Conservation (phyloP, 2,888 invertebrate genomes). For the Papilio elwesi region DNA sequence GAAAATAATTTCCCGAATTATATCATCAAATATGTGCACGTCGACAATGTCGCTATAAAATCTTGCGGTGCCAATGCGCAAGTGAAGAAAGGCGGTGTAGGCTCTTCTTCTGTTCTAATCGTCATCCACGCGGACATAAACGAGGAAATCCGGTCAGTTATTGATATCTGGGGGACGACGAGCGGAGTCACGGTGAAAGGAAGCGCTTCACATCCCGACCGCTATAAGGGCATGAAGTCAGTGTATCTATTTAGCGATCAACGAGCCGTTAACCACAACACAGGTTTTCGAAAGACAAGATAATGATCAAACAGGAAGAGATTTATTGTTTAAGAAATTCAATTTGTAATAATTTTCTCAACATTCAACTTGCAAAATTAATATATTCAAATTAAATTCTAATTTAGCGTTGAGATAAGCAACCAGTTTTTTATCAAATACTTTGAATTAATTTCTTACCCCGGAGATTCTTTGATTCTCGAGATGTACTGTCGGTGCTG, state of each 20-base stretch:
- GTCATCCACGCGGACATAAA: constrained; percentile 64
- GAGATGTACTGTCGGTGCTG: neutral
- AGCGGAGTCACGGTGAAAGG: constrained; percentile 33
- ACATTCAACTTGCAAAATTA: neutral
- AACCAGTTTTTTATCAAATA: neutral
- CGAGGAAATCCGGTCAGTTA: constrained; percentile 70
- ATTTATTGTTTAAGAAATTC: neutral
- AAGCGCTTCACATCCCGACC: constrained; percentile 32
- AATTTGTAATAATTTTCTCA: too few species aligned
- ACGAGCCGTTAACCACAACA: constrained; percentile 63
- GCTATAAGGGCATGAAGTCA: constrained; percentile 54
- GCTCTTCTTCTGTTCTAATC: constrained; percentile 61
- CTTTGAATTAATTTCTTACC: too few species aligned
- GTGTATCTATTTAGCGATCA: constrained; percentile 57
- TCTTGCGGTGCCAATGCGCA: constrained; percentile 69
- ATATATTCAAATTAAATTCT: neutral
- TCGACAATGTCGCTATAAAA: constrained; percentile 68
- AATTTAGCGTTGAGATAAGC: neutral
- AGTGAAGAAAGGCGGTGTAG: constrained; percentile 66
- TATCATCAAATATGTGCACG: constrained; percentile 68
- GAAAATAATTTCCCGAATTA: constrained; percentile 70
- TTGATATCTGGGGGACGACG: constrained; percentile 72
- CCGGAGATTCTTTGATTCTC: too few species aligned
- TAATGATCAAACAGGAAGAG: constrained; percentile 13
- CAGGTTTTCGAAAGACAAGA: constrained; percentile 43